Conservation (phyloP, 2,888 invertebrate species). For the Neocrepidodera transversa region DNA sequence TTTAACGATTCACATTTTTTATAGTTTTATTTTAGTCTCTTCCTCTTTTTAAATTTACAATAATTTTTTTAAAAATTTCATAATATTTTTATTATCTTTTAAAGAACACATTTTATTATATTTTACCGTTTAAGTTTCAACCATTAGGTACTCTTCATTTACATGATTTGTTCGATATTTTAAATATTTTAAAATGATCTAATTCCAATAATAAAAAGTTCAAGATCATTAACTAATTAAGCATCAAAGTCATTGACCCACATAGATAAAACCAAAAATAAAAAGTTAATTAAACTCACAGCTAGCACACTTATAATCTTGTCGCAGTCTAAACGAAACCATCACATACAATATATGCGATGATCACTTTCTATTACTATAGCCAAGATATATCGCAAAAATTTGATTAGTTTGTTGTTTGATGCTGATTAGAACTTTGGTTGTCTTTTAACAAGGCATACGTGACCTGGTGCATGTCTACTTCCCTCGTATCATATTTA, state of each 20-base stretch:
- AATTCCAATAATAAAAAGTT: too few species aligned
- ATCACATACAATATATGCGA: background rate
- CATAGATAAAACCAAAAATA: conserved; percentile 18
- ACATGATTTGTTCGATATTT: too few species aligned
- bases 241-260: conserved; percentile 22
- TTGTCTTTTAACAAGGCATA: conserved; percentile 44
- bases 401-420: conserved; percentile 39
- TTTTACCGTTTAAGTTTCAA: too few species aligned
- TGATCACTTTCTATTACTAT: background rate
- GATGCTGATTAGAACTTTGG: conserved; percentile 26
- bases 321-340: background rate
- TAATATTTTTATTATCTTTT: too few species aligned
- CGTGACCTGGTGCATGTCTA: conserved; percentile 49
- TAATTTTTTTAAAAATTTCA: too few species aligned
- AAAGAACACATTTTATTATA: too few species aligned
- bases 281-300: conserved; percentile 7
- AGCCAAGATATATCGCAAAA: conserved; percentile 34
- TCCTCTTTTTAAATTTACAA: too few species aligned
- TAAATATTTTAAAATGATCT: too few species aligned
- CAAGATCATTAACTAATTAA: too few species aligned
- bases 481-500: background rate
- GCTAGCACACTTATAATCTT: background rate
- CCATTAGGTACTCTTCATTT: too few species aligned
- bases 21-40: too few species aligned
- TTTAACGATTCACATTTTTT: too few species aligned